Base-by-base conservation (phyloP, 2,113 vertebrate species). In the Brachyhypopomus gauderio region DNA sequence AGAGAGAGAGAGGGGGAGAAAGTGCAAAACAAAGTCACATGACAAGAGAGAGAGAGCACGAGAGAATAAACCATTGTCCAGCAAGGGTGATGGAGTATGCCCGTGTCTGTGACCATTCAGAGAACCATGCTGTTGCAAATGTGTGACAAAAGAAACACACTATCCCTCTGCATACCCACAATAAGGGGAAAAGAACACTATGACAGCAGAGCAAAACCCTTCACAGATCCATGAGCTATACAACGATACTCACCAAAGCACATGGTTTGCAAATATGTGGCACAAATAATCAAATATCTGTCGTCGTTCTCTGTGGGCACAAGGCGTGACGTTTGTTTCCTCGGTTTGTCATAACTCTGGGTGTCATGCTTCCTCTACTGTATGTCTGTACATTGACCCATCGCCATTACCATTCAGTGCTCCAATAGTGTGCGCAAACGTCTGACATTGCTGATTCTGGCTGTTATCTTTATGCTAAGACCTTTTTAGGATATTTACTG, bases 21-120 rank as follows among this genome's bases (percentile, higher is more conserved):
- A 14, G 1, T 41, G 41, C 41, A 41, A 41, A 41, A 41, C 9
- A 9, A 5, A 41, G 0, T 41, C 41, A 5, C 41, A 41, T 41
- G 41, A 3, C 41, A 41, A n/a, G n/a, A n/a, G 23, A 70, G 52
- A 38, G 70, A 67, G 62, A 34, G 27, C 41, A 17, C 27, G 60
- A 80, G 41, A 80, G 76, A 67, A 25, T 30, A n/a, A 30, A 23
- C 16, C 22, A 75, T 64, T 59, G 62, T 59, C 59, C 58, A 63
- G 52, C 56, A 71, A 81, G 45, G 34, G 74, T 63, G 25, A 22
- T 41, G 56, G 55, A 41, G 45, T 41, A 4, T 76, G 66, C 38
- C 55, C 30, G 67, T 66, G 4, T 71, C 25, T 64, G 34, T 70
- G 59, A 64, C 73, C 77, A 84, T 82, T 82, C 76, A 82, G 73